Base-by-base conservation (phyloP, 2,888 invertebrate genomes). In the Arctia plantaginis region DNA sequence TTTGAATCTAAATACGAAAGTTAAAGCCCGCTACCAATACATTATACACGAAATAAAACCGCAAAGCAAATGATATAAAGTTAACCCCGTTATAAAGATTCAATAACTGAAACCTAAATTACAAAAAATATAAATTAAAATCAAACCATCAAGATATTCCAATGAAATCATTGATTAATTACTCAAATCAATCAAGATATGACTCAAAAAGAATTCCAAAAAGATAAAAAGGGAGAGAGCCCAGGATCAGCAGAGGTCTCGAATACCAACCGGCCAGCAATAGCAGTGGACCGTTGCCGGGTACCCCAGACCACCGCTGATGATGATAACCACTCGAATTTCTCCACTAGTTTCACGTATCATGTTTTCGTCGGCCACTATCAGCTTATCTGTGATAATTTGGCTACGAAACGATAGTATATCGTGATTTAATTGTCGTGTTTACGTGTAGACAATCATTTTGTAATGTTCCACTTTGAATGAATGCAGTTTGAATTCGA, bases 171-270 rank as follows among this genome's bases (percentile, higher is more conserved):
- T 91, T 89, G 90, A 92, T 90, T 93, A 95, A 95, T 93, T 92
- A 90, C 81, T 51, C 72, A 77, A 88, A 94, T 95, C 93, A 90
- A 94, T 95, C 93, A 93, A 90, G 95, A 95, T 91, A 90, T 55
- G 23, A 27, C n/a, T 23, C 82, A 87, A 90, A 90, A 91, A 91
- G 89, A 90, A 90, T 88, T 86, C 86, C 83, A 78, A 89, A 95
- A 90, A 95, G 96, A 96, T 96, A 96, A 96, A 96, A 96, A 94
- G 88, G 78, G 75, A 85, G 72, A 69, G 67, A 66, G 78, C 86
- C 89, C 93, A 94, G 94, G 95, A 95, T 96, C 96, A 96, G 96
- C 95, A 96, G 95, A 95, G 95, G 96, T 96, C 96, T 96, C 96
- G 96, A 96, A 96, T 96, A 96, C 96, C 96, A 91, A 84, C 89